Base-by-base conservation (phyloP, 2,113 vertebrate species). In the Mormyrus iriodes region DNA sequence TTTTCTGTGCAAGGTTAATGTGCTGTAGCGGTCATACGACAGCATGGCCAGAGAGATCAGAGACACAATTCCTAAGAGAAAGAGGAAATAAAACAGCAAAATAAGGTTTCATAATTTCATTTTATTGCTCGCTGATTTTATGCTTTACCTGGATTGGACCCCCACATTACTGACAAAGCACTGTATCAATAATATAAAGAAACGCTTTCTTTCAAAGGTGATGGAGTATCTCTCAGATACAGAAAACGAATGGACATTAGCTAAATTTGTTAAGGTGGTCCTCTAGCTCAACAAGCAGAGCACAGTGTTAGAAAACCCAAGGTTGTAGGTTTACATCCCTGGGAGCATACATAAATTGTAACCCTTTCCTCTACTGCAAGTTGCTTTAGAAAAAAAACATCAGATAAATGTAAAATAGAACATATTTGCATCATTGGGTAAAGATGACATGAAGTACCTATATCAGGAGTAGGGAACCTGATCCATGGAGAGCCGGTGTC, bases 1-100 rank as follows among this genome's bases (percentile, higher is more conserved):
- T 88, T 95, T 95, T 91, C 91, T 95, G 91, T 92, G 94, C 35
- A 96, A 91, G 27, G 94, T 95, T 89, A 97, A 93, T 0, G 95
- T 96, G 89, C 93, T 95, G 91, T 96, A 96, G 76, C 95, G 95
- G 89, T 96, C 96, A 0, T 96, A 96, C 61, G 96, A 96, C 69
- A 96, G 91, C 89, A 95, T 88, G 1, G 95, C 94, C 92, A 97
- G 88, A 0, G 95, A 96, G 35, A 96, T 92, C 79, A 96, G 91
- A 4, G 96, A 97, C 89, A 97, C 95, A 0, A 96, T 94, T 5
- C 96, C 96, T 97, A 93, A 91, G 82, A 39, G 53, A 88, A 21
- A 87, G 83, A 17, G 69, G 19, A n/a, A 27, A 19, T 42, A 79
- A 27, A 82, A 53, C 31, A 58, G 51, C 53, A 58, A 4, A 27